Evolutionary conservation across 1,140 invertebrate species (phyloP).

Genomic region (Scaptomyza hsui): DNA sequence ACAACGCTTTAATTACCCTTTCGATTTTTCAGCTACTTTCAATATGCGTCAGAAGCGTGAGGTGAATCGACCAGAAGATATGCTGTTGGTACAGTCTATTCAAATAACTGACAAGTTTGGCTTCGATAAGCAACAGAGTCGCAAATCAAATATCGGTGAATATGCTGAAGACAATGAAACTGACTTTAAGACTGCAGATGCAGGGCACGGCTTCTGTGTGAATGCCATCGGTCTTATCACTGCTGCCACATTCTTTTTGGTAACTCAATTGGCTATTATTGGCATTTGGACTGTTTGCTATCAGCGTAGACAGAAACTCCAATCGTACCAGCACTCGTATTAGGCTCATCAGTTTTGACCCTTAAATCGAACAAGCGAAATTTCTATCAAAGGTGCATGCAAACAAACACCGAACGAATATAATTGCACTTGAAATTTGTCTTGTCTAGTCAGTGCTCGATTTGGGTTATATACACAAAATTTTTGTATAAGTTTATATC

Average conservation of each 20-base stretch:
- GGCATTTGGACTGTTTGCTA: conserved; percentile 93
- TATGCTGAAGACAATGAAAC: conserved; percentile 84
- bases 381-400: conserved; percentile 14
- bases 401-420: neutral
- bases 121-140: conserved; percentile 86
- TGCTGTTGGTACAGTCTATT: conserved; percentile 94
- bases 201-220: conserved; percentile 88
- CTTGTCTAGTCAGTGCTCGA: conserved; percentile 78
- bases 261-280: conserved; percentile 92
- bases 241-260: conserved; percentile 91
- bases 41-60: neutral
- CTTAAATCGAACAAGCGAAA: conserved; percentile 18
- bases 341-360: conserved; percentile 24
- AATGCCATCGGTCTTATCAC: conserved; percentile 89
- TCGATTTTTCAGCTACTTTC: neutral
- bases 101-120: conserved; percentile 96
- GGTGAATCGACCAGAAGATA: conserved; percentile 86
- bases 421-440: conserved; percentile 59
- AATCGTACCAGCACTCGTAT: conserved; percentile 71
- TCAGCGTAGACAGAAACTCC: conserved; percentile 87
- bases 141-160: conserved; percentile 21
- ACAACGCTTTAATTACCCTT: no score
- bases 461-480: conserved; percentile 67
- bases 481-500: conserved; percentile 2
- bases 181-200: conserved; percentile 86